Percentiles rank a stretch among this genome's conserved stretches.
These are phyloP conservation scores for Rotaria magnacalcarata DNA, from an alignment of 2,888 invertebrate genomes.

Conservation along the genomic window DNA sequence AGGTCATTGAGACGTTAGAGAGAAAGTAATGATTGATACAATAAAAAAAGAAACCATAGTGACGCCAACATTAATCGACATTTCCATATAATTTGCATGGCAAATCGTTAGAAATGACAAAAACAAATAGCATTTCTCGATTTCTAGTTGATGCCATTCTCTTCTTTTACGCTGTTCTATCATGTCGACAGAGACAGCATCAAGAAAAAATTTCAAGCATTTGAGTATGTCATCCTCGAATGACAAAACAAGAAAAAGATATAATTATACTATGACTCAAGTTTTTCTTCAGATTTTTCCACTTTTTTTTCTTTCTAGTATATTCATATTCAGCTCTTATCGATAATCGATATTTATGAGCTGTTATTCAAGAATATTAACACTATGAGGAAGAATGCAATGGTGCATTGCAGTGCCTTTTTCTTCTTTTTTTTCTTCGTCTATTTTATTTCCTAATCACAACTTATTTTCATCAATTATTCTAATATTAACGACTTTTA, in stretches of 20 bases:
- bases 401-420: constrained; percentile 24
- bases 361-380: neutral
- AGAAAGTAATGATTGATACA: neutral
- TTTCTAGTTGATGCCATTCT: neutral
- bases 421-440: neutral
- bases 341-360: neutral
- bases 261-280: neutral
- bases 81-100: neutral
- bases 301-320: neutral
- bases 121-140: neutral
- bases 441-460: neutral
- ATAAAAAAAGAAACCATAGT: neutral
- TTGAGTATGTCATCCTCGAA: neutral
- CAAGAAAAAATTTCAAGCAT: neutral
- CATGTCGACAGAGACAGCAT: neutral
- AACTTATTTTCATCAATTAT: neutral
- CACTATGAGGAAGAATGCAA: constrained; percentile 37
- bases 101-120: neutral
- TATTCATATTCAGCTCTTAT: neutral
- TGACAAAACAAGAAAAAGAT: neutral
- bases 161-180: neutral
- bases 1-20: neutral
- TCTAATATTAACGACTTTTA: neutral
- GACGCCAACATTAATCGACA: neutral
- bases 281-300: no score